Base-by-base conservation (phyloP, 2,113 vertebrate genomes). In the Spea multiplicata region DNA sequence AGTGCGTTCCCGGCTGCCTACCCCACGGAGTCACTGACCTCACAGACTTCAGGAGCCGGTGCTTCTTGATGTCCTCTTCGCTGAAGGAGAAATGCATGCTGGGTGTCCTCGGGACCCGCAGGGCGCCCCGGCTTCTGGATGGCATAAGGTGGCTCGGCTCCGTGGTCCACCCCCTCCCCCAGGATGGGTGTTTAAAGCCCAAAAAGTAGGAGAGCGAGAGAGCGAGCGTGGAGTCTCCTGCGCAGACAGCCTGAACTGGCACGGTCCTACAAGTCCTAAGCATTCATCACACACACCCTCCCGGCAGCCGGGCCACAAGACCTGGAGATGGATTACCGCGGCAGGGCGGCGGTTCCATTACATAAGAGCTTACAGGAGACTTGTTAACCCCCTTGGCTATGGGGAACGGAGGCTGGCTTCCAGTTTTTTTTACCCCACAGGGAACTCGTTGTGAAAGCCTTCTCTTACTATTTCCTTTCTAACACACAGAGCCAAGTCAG, bases 41-140 rank as follows among this genome's bases (percentile, higher is more conserved):
- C 76, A 90, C 79, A 30, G 84, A 81, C 84, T 86, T 89, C 57
- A 80, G 59, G 44, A 82, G 83, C 57, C 75, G 81, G 72, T 83
- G 89, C 73, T 78, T 83, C 52, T 81, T 83, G 62, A 84, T 86
- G 79, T 90, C 89, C 80, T 88, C 90, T 14, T 89, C 86, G 82
- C 85, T 86, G 87, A 88, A 88, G 83, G 88, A 86, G 84, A 90
- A 89, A 73, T 86, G 86, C 84, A 83, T 83, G 52, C 52, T 74
- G 57, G 46, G 61, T 14, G 44, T 68, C 52, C 13, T 64, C 46
- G 75, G 73, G 55, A 70, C 80, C 81, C 66, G 65, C 61, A 74
- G 48, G 52, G 75, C 62, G 79, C 80, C 55, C 77, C 86, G 75
- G 45, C 74, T 74, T 80, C 84, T 78, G 62, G 81, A 85, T 47